Percentiles rank a stretch among this genome's conserved stretches.
Evolutionary conservation across 2,797 vertebrate genomes (phyloP).

Genomic region (Notolepis coatsorum): DNA sequence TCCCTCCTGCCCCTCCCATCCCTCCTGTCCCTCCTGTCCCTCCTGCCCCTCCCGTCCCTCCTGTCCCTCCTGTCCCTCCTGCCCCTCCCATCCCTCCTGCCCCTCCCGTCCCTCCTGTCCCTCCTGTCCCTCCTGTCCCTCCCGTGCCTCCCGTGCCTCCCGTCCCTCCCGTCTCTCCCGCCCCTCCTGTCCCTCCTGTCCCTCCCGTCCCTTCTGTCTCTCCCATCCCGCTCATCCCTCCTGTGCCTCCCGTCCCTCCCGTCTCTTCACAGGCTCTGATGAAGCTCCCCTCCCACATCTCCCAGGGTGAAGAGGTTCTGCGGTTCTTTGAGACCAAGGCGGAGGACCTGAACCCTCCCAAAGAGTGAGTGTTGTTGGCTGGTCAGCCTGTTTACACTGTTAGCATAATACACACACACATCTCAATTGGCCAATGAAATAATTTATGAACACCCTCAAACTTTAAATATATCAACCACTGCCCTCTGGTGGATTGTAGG

Average conservation of each 20-base stretch:
- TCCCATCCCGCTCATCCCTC: too few species aligned
- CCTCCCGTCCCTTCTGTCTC: constrained; percentile 9
- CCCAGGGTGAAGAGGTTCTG: constrained; percentile 93
- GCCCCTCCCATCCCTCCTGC: constrained; percentile 74
- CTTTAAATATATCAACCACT: constrained; percentile 29
- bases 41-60: constrained; percentile 90
- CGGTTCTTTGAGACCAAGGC: constrained; percentile 93
- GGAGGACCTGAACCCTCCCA: constrained; percentile 92
- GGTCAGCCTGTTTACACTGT: not conserved
- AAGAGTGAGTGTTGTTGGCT: constrained; percentile 86
- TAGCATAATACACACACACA: too few species aligned
- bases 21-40: constrained; percentile 6
- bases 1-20: constrained; percentile 90
- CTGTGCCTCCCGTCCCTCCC: not conserved
- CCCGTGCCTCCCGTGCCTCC: constrained; percentile 87
- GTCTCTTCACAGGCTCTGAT: constrained; percentile 91
- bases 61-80: constrained; percentile 80
- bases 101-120: constrained; percentile 90
- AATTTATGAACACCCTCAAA: not conserved
- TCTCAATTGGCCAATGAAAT: constrained; percentile 21
- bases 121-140: constrained; percentile 35
- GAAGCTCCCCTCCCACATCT: constrained; percentile 90
- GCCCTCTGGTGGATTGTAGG: constrained; percentile 43
- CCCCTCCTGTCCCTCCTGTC: not conserved
- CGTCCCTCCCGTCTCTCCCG: constrained; percentile 91